Evolutionary conservation across 2,888 invertebrate genomes (phyloP), one percentile per base, ranked within the genome.

Genomic region (Leptura quadrifasciata): DNA sequence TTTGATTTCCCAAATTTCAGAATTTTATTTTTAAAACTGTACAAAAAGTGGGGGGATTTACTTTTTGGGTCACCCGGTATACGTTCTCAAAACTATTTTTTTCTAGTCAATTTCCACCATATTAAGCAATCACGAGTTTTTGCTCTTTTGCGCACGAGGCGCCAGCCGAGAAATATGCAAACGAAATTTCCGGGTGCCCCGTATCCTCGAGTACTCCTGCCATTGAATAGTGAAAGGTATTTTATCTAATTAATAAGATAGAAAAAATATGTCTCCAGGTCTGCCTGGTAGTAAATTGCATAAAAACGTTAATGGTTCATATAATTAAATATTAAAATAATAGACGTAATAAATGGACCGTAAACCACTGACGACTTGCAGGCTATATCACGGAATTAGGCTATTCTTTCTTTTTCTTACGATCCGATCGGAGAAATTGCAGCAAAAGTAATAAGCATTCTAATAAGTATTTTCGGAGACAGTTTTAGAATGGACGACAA

Each of bases 241-340:
- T 35, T 35, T 39, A 31, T 10, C 10, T 39, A 39, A 31, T 31
- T 31, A 31, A 31, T 8, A 39, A 39, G 2, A 39, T 47, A 47
- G n/a, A 47, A 15, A 47, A 47, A 47, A n/a, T n/a, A n/a, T 47
- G n/a, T 47, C 47, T n/a, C 6, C 6, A 39, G 39, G 3, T 12
- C 47, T 3, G 5, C 0, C 47, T n/a, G 15, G n/a, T 15, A 6
- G 39, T 12, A 15, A 3, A 10, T 39, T 15, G 15, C 0, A 47
- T 47, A 47, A 3, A n/a, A n/a, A 47, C 5, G 15, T 47, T 47
- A 47, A 47, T 47, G 5, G 5, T 47, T 15, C 12, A 39, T 39
- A 39, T 39, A 39, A 39, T 47, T 47, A 47, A 47, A 47, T 47
- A 47, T 47, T n/a, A n/a, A 47, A 47, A 47, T 47, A 47, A 47